Evolutionary conservation across 1,140 invertebrate genomes (phyloP).

Genomic region (Drosophila orosa): DNA sequence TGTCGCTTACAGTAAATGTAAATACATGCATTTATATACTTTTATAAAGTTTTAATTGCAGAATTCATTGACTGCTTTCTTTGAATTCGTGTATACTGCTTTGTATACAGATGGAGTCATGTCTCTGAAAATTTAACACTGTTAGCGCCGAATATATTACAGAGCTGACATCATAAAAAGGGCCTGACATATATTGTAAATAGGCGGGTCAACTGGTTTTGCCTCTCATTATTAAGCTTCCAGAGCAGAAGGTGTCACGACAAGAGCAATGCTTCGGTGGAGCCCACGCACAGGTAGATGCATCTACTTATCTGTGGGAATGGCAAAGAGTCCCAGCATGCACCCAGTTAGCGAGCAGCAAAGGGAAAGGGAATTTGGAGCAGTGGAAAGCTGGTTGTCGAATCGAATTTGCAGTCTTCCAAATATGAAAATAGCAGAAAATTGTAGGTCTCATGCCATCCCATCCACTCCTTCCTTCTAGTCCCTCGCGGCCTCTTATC

Average conservation of each 20-base stretch:
- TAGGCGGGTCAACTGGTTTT: conserved; percentile 28
- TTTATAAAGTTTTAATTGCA: too few relatives aligned
- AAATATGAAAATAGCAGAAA: conserved; percentile 62
- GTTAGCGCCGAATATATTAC: not conserved
- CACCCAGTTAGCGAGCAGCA: conserved; percentile 10
- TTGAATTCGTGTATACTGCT: not conserved
- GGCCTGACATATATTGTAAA: not conserved
- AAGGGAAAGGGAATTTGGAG: conserved; percentile 15
- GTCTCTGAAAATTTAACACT: not conserved
- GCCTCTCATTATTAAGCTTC: conserved; percentile 61
- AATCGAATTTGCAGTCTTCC: conserved; percentile 61
- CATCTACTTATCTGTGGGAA: conserved; percentile 19
- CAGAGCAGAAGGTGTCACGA: conserved; percentile 47
- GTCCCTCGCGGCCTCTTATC: not conserved
- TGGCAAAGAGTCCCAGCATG: not conserved
- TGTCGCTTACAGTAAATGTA: too few relatives aligned
- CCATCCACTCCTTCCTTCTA: not conserved
- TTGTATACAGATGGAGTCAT: too few relatives aligned
- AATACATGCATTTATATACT: too few relatives aligned
- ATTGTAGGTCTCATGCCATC: conserved; percentile 5
- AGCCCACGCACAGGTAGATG: conserved; percentile 38
- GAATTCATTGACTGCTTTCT: too few relatives aligned
- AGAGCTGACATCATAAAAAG: not conserved
- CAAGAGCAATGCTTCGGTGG: conserved; percentile 46
- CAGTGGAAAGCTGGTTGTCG: conserved; percentile 53